Base-by-base conservation (phyloP, 2,888 invertebrate genomes). In the Limnephilus marmoratus region DNA sequence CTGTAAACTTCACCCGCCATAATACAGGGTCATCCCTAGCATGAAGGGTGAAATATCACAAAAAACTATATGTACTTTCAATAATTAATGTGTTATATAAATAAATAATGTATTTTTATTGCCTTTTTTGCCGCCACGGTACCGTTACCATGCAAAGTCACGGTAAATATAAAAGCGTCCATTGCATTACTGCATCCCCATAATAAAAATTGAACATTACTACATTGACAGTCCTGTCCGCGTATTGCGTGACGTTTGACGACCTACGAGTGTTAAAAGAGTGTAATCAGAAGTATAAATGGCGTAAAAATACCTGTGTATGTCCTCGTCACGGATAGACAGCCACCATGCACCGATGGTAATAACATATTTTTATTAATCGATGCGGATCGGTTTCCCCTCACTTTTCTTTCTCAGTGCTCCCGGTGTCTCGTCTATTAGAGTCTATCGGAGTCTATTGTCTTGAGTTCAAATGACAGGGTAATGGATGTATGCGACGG, bases 331-430 rank as follows among this genome's bases (percentile, higher is more conserved):
- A 86, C 86, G 86, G 41, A 29, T 45, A n/a, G 41, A 45, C 86
- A 86, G 86, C 37, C 37, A 15, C 15, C 45, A 45, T 45, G 86
- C 86, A 86, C 45, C 41, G 13, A 37, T 45, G 86, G 86, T 86
- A 86, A 86, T 92, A 91, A 91, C 90, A 92, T 90, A 87, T 91
- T 90, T 90, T 90, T 91, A 91, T 85, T 92, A 87, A 91, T 90
- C 86, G 92, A 82, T 85, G 91, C 91, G 92, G 81, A 87, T 92
- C 92, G 92, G 68, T 49, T 85, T 49, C 90, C 90, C 91, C 86
- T 45, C 11, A 29, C 49, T 86, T 68, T 68, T 68, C 68, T 68
- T 68, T 68, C 68, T 68, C 68, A 68, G 24, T 68, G 68, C 68
- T 68, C 68, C 24, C 24, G 2, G 29, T 15, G 2, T 49, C 29